phyloP scores from a whole-genome alignment of 2,888 invertebrate species.

The Drepanosiphum platanoidis region DNA sequence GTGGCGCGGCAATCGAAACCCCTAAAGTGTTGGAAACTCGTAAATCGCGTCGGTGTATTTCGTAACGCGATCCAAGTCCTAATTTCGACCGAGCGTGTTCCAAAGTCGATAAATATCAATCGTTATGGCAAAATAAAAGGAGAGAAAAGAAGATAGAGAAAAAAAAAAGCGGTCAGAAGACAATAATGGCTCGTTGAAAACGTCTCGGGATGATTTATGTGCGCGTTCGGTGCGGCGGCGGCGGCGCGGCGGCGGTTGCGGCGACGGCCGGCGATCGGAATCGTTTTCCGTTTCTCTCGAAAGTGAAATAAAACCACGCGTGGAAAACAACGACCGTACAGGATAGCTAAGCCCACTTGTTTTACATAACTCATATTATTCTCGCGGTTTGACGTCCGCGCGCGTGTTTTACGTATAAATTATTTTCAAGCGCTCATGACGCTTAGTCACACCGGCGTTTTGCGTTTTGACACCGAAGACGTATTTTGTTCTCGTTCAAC shows the following conservation, averaged over 20 bases:
- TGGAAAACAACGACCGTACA: not conserved
- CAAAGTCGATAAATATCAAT: slow-evolving; percentile 39
- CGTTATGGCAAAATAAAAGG: not conserved
- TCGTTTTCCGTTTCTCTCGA: slow-evolving; percentile 19
- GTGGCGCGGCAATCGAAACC: not conserved
- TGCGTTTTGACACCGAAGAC: not conserved
- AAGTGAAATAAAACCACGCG: slow-evolving; percentile 22
- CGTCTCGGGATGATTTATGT: slow-evolving; percentile 42
- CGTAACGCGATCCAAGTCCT: slow-evolving; percentile 20
- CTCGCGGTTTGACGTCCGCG: not conserved
- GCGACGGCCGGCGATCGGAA: slow-evolving; percentile 10
- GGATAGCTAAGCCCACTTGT: not conserved
- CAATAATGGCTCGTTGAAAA: slow-evolving; percentile 43
- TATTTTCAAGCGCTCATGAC: too few relatives aligned
- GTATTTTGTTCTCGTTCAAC: not conserved
- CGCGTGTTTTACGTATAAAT: too few relatives aligned
- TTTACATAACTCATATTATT: slow-evolving; percentile 31
- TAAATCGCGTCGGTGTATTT: slow-evolving; percentile 8
- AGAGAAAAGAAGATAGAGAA: too few relatives aligned
- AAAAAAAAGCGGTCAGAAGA: slow-evolving; percentile 28
- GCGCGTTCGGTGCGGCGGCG: not conserved
- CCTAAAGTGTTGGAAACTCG: not conserved
- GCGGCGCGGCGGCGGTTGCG: not conserved
- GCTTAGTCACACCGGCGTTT: too few relatives aligned
- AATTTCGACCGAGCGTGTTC: slow-evolving; percentile 10